Evolutionary conservation across 2,888 invertebrate genomes (phyloP), one percentile per base, ranked within the genome.

Genomic region (Hydrotaea diabolus): DNA sequence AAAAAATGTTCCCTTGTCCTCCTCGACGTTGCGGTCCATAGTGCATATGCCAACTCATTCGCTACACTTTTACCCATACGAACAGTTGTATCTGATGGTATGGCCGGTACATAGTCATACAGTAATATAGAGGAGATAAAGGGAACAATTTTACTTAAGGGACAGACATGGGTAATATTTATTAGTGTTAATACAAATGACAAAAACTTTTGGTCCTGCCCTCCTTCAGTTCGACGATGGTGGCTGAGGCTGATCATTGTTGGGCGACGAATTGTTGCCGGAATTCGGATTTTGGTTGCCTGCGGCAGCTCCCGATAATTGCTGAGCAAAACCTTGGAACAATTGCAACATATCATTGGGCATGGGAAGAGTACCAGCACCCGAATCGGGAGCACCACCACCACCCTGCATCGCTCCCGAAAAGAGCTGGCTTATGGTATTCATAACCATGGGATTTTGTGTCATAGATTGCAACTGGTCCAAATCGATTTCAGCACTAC

Each of bases 381-480:
- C 86, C 1, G 80, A 86, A 21, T 62, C 86, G 13, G 39, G 11
- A 5, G 57, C 59, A 26, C 81, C 85, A 2, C 84, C 83, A n/a
- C 53, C 86, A 39, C 78, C 83, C 0, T 83, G 87, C 39, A 88
- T 88, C 83, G 89, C 75, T 3, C 88, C 88, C 2, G 87, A 57
- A 36, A 91, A 88, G 31, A 91, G 17, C 62, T 91, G 91, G 0
- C 88, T 87, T 49, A 91, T 88, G 2, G 88, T 87, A 74, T 86
- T 88, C 89, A 90, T 89, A 8, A 91, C 87, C 81, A 88, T 86
- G 0, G 91, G 91, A 82, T 91, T 90, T 76, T 91, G 91, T 15
- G 89, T 86, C 89, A 91, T 88, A 13, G 86, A 87, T 39, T 89
- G 91, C 72, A 91, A 36, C 3, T 91, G 88, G 17, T 89, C 88